These are phyloP conservation scores for Coleophora flavipennella DNA, from an alignment of 2,888 invertebrate genomes.

Conservation along the genomic window DNA sequence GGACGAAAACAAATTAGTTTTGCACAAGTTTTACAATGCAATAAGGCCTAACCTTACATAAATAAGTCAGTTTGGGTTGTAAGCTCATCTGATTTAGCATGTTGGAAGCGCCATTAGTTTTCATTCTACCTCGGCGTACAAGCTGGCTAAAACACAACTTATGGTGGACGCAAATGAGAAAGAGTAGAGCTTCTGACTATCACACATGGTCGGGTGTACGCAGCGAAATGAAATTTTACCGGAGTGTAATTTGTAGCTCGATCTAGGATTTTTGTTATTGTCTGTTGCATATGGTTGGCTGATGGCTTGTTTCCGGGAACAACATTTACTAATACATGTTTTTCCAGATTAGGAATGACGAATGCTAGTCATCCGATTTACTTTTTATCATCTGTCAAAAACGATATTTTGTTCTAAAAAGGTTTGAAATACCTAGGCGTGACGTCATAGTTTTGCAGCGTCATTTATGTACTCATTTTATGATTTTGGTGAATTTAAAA, in stretches of 20 bases:
- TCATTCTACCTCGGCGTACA: constrained; percentile 42
- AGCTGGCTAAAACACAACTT: constrained; percentile 50
- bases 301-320: no score
- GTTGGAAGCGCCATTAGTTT: constrained; percentile 38
- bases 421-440: no score
- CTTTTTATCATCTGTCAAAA: no score
- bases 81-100: constrained; percentile 44
- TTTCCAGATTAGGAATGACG: no score
- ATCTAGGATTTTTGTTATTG: no score
- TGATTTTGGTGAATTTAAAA: no score
- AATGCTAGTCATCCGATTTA: no score
- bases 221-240: constrained; percentile 20
- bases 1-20: constrained; percentile 37
- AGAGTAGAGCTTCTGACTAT: constrained; percentile 16
- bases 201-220: constrained; percentile 24
- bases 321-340: no score
- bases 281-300: no score
- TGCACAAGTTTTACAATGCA: constrained; percentile 22
- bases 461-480: no score
- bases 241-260: neutral
- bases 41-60: constrained; percentile 43
- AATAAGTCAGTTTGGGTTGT: constrained; percentile 43
- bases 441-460: no score
- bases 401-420: no score
- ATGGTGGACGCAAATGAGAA: constrained; percentile 57